Conservation (phyloP, 2,888 invertebrate species). For the Protodeltote pygarga region DNA sequence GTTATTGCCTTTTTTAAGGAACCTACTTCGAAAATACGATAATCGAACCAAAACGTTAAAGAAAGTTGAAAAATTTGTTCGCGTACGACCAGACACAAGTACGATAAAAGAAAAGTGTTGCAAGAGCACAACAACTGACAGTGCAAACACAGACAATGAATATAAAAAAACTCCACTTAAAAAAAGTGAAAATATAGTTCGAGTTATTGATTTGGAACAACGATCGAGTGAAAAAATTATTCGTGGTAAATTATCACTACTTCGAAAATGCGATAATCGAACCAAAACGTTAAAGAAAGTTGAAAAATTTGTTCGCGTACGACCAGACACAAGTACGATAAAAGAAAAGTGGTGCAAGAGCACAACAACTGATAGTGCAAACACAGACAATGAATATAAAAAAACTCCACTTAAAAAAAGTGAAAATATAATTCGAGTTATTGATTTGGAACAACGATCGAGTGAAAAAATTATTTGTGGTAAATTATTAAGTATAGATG, state of each 20-base stretch:
- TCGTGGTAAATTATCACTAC: no score
- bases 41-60: neutral
- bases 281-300: neutral
- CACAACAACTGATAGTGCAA: neutral
- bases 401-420: no score
- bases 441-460: no score
- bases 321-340: slow-evolving; percentile 1
- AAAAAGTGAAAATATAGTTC: no score
- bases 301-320: neutral
- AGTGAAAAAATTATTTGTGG: no score
- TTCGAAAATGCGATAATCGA: slow-evolving; percentile 4
- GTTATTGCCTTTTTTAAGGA: slow-evolving; percentile 1
- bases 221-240: no score
- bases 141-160: no score
- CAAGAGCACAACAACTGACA: neutral
- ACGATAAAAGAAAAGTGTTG: neutral
- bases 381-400: no score
- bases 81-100: neutral
- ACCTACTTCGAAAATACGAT: slow-evolving; percentile 6
- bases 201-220: no score
- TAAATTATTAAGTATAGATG: no score
- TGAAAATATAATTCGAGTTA: no score
- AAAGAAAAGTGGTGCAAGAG: neutral
- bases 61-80: neutral
- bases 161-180: no score